phyloP scores from a whole-genome alignment of 2,113 vertebrate species.

The Paramormyrops kingsleyae region DNA sequence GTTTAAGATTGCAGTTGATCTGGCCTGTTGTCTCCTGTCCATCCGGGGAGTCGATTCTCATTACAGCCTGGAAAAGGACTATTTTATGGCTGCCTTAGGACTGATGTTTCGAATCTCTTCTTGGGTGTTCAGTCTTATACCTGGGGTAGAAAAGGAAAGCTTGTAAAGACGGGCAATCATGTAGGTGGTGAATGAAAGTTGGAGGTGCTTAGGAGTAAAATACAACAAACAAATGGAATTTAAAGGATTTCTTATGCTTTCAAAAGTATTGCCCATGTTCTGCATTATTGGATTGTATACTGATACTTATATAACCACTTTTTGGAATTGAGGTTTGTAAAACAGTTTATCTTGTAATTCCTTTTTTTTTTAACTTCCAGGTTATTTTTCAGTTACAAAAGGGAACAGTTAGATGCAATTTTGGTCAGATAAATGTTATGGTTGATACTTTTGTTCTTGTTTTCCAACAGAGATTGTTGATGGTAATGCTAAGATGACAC shows the following conservation, averaged over 20 bases:
- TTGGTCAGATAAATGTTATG: neutral
- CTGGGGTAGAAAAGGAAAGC: neutral
- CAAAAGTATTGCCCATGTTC: neutral
- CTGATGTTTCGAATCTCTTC: neutral
- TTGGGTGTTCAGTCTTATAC: neutral
- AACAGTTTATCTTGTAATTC: neutral
- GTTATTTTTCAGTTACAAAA: neutral
- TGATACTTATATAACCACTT: neutral
- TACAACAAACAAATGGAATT: constrained; percentile 1
- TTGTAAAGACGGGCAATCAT: neutral
- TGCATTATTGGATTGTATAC: neutral
- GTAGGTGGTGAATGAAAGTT: neutral
- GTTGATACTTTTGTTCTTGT: neutral
- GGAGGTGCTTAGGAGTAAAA: neutral
- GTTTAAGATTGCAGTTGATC: neutral
- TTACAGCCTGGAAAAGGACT: constrained; percentile 10
- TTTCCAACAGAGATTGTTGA: constrained; percentile 74
- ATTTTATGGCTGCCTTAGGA: constrained; percentile 3
- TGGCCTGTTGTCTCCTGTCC: neutral
- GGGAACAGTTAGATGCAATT: neutral
- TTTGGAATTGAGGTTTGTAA: neutral
- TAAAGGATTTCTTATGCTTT: neutral
- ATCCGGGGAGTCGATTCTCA: neutral
- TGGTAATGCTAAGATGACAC: constrained; percentile 85
- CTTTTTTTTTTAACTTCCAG: neutral